phyloP scores from a whole-genome alignment of 2,888 invertebrate species.

The Caenorhabditis virilis region DNA sequence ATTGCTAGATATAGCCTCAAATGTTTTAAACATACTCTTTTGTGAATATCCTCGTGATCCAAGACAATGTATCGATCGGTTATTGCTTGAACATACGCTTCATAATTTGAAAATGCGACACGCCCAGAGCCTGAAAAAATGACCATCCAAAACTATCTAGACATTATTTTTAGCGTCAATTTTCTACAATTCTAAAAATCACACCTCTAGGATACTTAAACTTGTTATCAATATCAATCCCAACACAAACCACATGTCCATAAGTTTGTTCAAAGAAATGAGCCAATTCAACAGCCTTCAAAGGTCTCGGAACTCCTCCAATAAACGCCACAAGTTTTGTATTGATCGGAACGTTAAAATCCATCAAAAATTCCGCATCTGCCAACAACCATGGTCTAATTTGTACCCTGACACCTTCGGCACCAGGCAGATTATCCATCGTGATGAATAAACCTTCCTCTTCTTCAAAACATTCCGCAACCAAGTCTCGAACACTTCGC shows the following conservation, averaged over 20 bases:
- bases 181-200: too few relatives aligned
- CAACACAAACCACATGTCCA: conserved; percentile 97
- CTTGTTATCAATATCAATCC: conserved; percentile 98
- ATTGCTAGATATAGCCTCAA: too few relatives aligned
- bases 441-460: conserved; percentile 88
- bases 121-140: conserved; percentile 85
- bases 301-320: conserved; percentile 96
- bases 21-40: conserved; percentile 28
- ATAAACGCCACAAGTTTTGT: conserved; percentile 98
- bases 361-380: conserved; percentile 70
- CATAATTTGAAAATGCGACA: conserved; percentile 97
- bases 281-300: conserved; percentile 95
- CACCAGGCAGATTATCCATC: conserved; percentile 11
- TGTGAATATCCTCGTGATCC: conserved; percentile 76
- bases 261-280: conserved; percentile 99
- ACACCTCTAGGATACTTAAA: conserved; percentile 92
- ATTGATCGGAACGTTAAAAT: conserved; percentile 94
- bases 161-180: too few relatives aligned
- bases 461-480: conserved; percentile 95
- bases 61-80: conserved; percentile 96
- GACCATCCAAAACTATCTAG: too few relatives aligned
- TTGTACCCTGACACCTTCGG: conserved; percentile 37
- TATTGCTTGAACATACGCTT: conserved; percentile 97
- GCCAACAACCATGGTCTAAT: conserved; percentile 64
- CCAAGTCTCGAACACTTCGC: conserved; percentile 91